A percentile compares a stretch with the other conserved stretches of the same genome.
Evolutionary conservation across 2,888 invertebrate genomes (phyloP).

Genomic region (Agrilus cyanescens): DNA sequence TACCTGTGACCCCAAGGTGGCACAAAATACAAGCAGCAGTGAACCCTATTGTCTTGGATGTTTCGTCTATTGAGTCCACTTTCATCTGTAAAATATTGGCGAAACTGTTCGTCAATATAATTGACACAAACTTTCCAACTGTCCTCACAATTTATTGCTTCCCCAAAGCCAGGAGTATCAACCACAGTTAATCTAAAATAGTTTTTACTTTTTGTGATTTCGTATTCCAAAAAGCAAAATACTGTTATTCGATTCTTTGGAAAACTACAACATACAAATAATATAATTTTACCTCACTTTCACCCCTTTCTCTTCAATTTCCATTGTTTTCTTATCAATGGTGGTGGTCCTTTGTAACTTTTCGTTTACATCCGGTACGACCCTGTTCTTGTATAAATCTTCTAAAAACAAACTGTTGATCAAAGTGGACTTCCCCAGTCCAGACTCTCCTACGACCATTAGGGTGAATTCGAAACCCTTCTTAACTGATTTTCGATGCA

Average conservation of each 20-base stretch:
- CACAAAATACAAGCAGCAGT: constrained; percentile 91
- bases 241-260: not conserved
- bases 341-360: constrained; percentile 56
- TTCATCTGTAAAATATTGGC: constrained; percentile 79
- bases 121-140: constrained; percentile 86
- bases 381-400: constrained; percentile 81
- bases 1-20: constrained; percentile 94
- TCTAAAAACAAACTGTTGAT: constrained; percentile 90
- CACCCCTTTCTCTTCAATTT: constrained; percentile 89
- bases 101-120: constrained; percentile 85
- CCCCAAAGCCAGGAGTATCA: constrained; percentile 93
- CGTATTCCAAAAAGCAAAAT: not conserved
- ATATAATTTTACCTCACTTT: constrained; percentile 49
- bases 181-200: constrained; percentile 62
- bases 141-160: constrained; percentile 86
- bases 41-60: constrained; percentile 91
- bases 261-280: not conserved
- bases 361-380: constrained; percentile 53
- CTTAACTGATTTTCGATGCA: constrained; percentile 92
- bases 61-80: constrained; percentile 90
- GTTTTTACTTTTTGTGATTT: not conserved
- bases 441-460: constrained; percentile 92
- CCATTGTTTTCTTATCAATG: constrained; percentile 75
- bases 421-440: constrained; percentile 88
- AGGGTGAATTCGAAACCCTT: constrained; percentile 93